phyloP scores from a whole-genome alignment of 2,113 vertebrate species.

The Aspiorhynchus laticeps region DNA sequence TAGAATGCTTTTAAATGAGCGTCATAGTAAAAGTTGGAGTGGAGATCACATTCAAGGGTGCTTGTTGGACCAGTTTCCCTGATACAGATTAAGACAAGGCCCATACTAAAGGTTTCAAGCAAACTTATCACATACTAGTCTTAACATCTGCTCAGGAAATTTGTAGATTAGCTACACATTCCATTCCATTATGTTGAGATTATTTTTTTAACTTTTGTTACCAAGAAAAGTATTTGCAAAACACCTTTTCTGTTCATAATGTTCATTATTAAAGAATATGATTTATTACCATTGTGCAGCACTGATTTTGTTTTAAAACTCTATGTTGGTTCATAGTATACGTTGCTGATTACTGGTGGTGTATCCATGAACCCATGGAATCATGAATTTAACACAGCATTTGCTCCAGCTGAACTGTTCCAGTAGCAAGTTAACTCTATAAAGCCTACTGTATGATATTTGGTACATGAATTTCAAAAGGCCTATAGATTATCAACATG shows the following conservation, averaged over 20 bases:
- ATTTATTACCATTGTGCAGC: slow-evolving; percentile 9
- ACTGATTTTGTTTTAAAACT: not conserved
- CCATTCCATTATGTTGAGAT: slow-evolving; percentile 40
- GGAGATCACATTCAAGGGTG: not conserved
- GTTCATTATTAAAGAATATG: slow-evolving; percentile 49
- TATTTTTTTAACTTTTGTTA: slow-evolving; percentile 6
- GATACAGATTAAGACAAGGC: not conserved
- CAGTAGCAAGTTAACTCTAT: not conserved
- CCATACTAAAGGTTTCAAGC: not conserved
- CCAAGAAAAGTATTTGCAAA: slow-evolving; percentile 7
- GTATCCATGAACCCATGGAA: not conserved
- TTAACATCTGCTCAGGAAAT: slow-evolving; percentile 21
- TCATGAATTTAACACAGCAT: not conserved
- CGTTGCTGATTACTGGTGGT: not conserved
- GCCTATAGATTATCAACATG: not conserved
- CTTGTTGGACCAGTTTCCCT: not conserved
- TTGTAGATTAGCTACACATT: not conserved
- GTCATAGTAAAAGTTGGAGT: not conserved
- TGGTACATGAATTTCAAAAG: not conserved
- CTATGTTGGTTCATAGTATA: not conserved
- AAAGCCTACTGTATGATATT: not conserved
- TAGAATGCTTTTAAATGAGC: slow-evolving; percentile 6
- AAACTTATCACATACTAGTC: not conserved
- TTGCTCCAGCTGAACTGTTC: not conserved
- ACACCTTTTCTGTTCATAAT: slow-evolving; percentile 32